A percentile compares a stretch with the other conserved stretches of the same genome.
Evolutionary conservation across 2,888 invertebrate species (phyloP).

Genomic region (Watsonalla cultraria): DNA sequence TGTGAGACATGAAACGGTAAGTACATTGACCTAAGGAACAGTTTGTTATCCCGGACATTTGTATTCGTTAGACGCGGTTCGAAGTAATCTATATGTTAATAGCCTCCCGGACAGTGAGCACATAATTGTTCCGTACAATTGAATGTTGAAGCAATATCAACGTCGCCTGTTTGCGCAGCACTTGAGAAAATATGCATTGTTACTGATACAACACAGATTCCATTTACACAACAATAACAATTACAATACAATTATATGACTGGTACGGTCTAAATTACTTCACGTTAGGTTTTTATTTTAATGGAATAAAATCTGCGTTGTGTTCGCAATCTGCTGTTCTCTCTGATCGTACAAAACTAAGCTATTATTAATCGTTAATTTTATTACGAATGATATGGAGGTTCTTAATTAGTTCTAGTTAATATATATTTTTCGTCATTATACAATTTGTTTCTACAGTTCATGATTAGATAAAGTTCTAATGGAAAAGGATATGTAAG

Average conservation of each 20-base stretch:
- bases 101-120: conserved; percentile 20
- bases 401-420: too few species aligned
- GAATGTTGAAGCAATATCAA: conserved; percentile 17
- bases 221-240: background rate
- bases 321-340: background rate
- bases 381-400: too few species aligned
- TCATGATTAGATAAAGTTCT: too few species aligned
- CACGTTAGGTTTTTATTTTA: background rate
- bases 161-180: conserved; percentile 10
- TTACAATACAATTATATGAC: background rate
- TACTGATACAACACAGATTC: background rate
- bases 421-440: too few species aligned
- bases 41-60: conserved; percentile 14
- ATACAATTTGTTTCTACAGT: too few species aligned
- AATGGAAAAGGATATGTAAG: too few species aligned
- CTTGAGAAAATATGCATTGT: conserved; percentile 3
- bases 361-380: too few species aligned
- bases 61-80: conserved; percentile 26
- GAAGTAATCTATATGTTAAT: conserved; percentile 38
- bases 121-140: conserved; percentile 30
- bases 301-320: background rate
- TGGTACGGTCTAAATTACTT: background rate
- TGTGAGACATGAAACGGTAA: background rate
- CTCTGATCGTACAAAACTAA: too few species aligned
- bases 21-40: conserved; percentile 6